Base-by-base conservation (phyloP, 2,113 vertebrate species). In the Archocentrus centrarchus region DNA sequence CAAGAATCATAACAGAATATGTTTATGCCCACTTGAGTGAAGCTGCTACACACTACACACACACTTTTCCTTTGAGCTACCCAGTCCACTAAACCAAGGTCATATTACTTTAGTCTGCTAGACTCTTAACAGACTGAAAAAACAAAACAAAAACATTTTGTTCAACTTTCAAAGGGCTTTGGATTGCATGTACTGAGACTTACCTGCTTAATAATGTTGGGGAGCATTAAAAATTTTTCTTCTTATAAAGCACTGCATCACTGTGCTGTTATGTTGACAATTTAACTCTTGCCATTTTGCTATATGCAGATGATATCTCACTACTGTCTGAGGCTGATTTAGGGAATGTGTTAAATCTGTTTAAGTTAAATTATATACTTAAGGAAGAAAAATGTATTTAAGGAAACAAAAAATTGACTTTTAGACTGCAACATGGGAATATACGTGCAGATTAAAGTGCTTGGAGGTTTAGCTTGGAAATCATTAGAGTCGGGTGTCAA, bases 21-120 rank as follows among this genome's bases (percentile, higher is more conserved):
- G 66, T 44, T 86, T 39, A 87, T 63, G 80, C 79, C 77, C 61
- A 70, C 61, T 75, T 76, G 63, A 88, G 44, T 79, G 81, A 91
- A 76, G 27, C 55, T 57, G 44, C 80, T 79, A 50, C 18, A 87
- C 70, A 81, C 88, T 70, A 77, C 75, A 83, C 61, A 79, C 32
- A 35, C 32, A 35, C 32, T 35, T 47, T 70, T 61, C 59, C 68
- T 81, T 59, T 83, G 39, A 78, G 59, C 37, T 66, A 81, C 24
- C 73, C 77, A 83, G 62, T 53, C 68, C n/a, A 77, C 58, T 70
- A 81, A 82, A 85, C n/a, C 77, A 64, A 75, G 35, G 76, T 73
- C 66, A 22, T 68, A 59, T 79, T 73, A 68, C 59, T 39, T 88
- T 32, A 84, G 32, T 84, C 63, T 50, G 39, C 50, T 61, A 66